Evolutionary conservation across 2,888 invertebrate genomes (phyloP).

Genomic region (Microctonus aethiopoides): DNA sequence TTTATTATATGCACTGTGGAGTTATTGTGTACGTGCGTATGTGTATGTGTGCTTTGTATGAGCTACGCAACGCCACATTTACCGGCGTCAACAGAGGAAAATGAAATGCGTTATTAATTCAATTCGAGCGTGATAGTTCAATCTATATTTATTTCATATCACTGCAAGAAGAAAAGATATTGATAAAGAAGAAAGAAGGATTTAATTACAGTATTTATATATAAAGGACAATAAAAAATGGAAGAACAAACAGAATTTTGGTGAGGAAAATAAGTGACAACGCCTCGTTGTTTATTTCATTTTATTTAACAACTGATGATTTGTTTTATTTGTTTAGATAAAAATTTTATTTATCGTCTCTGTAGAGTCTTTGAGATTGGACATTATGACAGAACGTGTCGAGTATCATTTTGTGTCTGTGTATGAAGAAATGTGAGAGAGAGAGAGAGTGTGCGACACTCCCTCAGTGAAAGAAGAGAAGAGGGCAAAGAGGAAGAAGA

Average conservation of each 20-base stretch:
- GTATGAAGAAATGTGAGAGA: too few relatives aligned
- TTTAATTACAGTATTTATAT: background rate
- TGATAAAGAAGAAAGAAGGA: too few relatives aligned
- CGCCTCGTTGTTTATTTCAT: background rate
- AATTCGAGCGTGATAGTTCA: too few relatives aligned
- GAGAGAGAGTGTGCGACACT: background rate
- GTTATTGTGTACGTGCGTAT: too few relatives aligned
- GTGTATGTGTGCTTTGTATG: background rate
- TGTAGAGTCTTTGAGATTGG: too few relatives aligned
- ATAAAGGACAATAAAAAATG: background rate
- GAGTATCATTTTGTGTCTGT: too few relatives aligned
- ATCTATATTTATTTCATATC: too few relatives aligned
- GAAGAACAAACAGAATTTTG: background rate
- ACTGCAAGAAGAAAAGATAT: background rate
- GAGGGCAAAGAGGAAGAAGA: background rate
- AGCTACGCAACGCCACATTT: background rate
- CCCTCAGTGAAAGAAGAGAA: background rate
- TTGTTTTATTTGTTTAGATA: too few relatives aligned
- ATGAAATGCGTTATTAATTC: too few relatives aligned
- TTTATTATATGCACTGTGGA: too few relatives aligned
- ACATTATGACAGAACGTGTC: too few relatives aligned
- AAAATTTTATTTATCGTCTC: constrained; percentile 1
- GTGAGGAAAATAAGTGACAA: background rate
- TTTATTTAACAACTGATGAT: too few relatives aligned
- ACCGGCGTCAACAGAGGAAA: constrained; percentile 16